phyloP scores from a whole-genome alignment of 64 coral and sea anemone species.

The Stichodactyla helianthus region DNA sequence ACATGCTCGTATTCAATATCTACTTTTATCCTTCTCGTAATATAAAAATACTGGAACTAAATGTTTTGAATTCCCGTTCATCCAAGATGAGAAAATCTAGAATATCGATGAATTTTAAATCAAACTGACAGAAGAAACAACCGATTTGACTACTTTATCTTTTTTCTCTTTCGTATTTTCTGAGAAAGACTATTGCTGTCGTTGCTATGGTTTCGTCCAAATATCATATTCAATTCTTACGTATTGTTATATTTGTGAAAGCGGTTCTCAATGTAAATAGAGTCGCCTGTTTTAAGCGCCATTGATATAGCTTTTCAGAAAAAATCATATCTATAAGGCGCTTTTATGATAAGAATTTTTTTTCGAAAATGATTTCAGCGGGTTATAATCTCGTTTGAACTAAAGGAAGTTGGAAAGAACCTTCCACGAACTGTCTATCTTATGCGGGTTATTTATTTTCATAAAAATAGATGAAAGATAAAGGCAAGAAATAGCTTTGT shows the following conservation, averaged over 20 bases:
- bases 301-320: neutral
- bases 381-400: neutral
- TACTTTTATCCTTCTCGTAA: too few relatives aligned
- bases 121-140: neutral
- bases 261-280: slow-evolving; percentile 3
- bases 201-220: neutral
- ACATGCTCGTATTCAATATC: too few relatives aligned
- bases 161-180: neutral
- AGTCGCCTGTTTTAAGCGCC: neutral
- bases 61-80: too few relatives aligned
- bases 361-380: neutral
- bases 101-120: neutral
- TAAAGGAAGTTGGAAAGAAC: neutral
- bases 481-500: neutral
- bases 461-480: neutral
- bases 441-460: neutral
- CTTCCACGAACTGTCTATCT: neutral
- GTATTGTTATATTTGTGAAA: neutral
- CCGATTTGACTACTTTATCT: neutral
- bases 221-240: neutral
- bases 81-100: too few relatives aligned
- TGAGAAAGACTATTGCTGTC: neutral
- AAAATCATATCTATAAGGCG: neutral
- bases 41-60: too few relatives aligned
- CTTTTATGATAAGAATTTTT: neutral